These are phyloP conservation scores for Enoplosus armatus DNA, from an alignment of 2,797 vertebrate genomes.

Conservation along the genomic window DNA sequence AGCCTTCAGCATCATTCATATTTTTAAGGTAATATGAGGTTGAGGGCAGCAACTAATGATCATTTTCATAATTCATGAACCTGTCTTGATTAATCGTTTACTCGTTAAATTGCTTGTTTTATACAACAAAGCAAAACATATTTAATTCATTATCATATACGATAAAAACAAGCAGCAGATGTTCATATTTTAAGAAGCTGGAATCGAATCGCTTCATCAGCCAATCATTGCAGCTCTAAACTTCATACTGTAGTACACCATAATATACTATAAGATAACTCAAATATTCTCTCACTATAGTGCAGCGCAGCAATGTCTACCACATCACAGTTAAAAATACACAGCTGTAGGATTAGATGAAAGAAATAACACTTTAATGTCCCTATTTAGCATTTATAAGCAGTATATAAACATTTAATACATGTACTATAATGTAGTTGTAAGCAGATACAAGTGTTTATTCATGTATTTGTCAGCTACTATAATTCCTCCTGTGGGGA, in stretches of 20 bases:
- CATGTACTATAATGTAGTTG: neutral
- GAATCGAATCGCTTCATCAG: too few relatives aligned
- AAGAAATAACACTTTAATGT: too few relatives aligned
- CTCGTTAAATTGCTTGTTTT: too few relatives aligned
- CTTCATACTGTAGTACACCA: neutral
- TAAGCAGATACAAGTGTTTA: neutral
- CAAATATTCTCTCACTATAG: too few relatives aligned
- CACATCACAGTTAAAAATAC: too few relatives aligned
- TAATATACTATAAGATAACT: too few relatives aligned
- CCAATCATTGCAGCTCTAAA: too few relatives aligned
- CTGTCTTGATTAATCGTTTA: neutral
- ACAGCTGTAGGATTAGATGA: too few relatives aligned
- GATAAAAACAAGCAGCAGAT: neutral
- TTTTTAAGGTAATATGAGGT: neutral
- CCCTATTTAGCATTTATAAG: neutral
- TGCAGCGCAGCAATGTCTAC: too few relatives aligned
- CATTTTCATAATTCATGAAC: neutral
- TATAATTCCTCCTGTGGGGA: neutral
- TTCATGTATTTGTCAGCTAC: neutral
- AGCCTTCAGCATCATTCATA: neutral
- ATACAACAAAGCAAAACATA: neutral
- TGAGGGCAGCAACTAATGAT: neutral
- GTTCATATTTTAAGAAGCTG: neutral
- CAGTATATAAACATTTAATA: neutral
- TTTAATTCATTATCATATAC: neutral